Conservation (phyloP, 1,140 invertebrate genomes). For the Nebria ingens region DNA sequence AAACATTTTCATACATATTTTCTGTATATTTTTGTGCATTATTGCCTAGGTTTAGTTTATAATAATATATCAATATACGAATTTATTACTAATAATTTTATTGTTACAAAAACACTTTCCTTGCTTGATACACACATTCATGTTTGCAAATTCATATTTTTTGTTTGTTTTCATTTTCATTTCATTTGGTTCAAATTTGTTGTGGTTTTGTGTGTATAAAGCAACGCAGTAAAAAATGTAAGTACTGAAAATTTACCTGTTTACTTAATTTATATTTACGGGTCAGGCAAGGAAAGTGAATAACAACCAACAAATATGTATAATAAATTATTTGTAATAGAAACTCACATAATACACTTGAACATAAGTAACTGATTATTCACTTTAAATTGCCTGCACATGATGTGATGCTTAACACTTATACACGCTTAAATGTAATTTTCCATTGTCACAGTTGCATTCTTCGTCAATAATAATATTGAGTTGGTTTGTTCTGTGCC, state of each 20-base stretch:
- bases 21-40: not conserved
- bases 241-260: too few relatives aligned
- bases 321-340: too few relatives aligned
- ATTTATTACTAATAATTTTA: not conserved
- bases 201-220: too few relatives aligned
- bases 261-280: not conserved
- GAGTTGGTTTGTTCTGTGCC: not conserved
- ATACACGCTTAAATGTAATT: too few relatives aligned
- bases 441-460: too few relatives aligned
- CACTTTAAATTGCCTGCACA: too few relatives aligned
- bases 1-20: not conserved
- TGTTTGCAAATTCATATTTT: not conserved
- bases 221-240: too few relatives aligned
- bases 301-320: not conserved
- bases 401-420: too few relatives aligned
- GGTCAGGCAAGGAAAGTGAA: slow-evolving; percentile 1
- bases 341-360: too few relatives aligned
- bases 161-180: not conserved
- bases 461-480: too few relatives aligned
- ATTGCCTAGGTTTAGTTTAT: not conserved
- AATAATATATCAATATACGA: not conserved
- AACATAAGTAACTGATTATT: too few relatives aligned
- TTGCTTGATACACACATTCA: not conserved
- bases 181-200: too few relatives aligned
- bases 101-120: slow-evolving; percentile 2